A percentile compares a stretch with the other conserved stretches of the same genome.
Evolutionary conservation across 2,113 vertebrate genomes (phyloP).

Genomic region (Ibidorhyncha struthersii): DNA sequence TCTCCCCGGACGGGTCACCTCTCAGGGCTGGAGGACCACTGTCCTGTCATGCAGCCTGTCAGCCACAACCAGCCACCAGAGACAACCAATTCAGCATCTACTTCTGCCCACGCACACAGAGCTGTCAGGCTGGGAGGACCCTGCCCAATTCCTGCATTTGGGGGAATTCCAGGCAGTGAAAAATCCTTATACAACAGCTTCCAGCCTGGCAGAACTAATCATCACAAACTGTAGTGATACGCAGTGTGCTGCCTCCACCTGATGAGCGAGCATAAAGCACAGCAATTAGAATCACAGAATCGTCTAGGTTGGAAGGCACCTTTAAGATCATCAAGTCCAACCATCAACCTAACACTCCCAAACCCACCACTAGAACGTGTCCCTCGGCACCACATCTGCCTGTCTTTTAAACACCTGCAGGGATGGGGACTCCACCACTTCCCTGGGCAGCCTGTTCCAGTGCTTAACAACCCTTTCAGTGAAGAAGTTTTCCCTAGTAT

Average conservation of each 20-base stretch:
- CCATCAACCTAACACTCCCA: too few relatives aligned
- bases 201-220: not conserved
- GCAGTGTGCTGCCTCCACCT: not conserved
- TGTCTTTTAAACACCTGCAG: too few relatives aligned
- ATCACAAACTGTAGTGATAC: not conserved
- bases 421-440: too few relatives aligned
- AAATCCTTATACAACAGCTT: not conserved
- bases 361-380: too few relatives aligned
- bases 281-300: too few relatives aligned
- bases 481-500: too few relatives aligned
- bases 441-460: too few relatives aligned
- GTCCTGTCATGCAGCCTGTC: not conserved
- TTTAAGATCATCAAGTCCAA: too few relatives aligned
- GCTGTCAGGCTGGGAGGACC: not conserved
- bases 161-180: not conserved
- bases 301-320: too few relatives aligned
- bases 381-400: too few relatives aligned
- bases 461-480: too few relatives aligned
- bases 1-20: not conserved
- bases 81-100: not conserved
- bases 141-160: not conserved
- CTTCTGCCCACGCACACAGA: not conserved
- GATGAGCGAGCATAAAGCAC: not conserved
- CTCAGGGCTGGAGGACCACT: not conserved
- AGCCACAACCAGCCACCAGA: not conserved